Evolutionary conservation across 1,140 invertebrate species (phyloP).

Genomic region (Harlomillsia oculata): DNA sequence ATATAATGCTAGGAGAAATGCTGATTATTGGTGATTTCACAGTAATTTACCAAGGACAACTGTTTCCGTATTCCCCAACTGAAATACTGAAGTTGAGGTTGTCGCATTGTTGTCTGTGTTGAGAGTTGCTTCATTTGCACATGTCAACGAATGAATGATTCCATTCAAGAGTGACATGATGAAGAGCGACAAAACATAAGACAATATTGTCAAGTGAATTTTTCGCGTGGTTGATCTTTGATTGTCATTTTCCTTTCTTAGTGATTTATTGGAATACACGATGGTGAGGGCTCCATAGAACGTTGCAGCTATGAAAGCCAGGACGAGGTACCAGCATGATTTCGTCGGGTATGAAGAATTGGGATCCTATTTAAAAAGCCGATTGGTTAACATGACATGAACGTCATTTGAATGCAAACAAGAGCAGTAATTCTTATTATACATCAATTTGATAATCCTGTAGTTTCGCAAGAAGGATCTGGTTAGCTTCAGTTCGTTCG

Average conservation of each 20-base stretch:
- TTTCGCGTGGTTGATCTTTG: conserved; percentile 9
- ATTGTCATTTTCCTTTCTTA: no score
- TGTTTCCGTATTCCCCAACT: background rate
- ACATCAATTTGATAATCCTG: background rate
- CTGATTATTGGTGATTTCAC: background rate
- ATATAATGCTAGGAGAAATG: background rate
- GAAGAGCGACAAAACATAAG: background rate
- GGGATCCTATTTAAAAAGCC: no score
- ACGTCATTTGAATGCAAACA: background rate
- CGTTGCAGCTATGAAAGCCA: no score
- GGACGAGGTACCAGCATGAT: no score
- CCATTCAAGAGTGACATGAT: background rate
- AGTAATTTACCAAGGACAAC: background rate
- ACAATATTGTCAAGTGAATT: conserved; percentile 1
- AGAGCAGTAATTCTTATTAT: background rate
- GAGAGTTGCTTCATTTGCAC: background rate
- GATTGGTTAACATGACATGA: no score
- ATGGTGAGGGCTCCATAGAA: no score
- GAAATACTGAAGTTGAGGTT: background rate
- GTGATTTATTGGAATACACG: no score
- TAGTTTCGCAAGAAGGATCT: background rate
- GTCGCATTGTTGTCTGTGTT: no score
- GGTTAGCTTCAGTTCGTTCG: background rate
- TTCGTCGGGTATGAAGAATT: no score
- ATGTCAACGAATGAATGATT: background rate